These are phyloP conservation scores for Sinosuthora webbiana DNA, from an alignment of 2,113 vertebrate species.

Conservation along the genomic window DNA sequence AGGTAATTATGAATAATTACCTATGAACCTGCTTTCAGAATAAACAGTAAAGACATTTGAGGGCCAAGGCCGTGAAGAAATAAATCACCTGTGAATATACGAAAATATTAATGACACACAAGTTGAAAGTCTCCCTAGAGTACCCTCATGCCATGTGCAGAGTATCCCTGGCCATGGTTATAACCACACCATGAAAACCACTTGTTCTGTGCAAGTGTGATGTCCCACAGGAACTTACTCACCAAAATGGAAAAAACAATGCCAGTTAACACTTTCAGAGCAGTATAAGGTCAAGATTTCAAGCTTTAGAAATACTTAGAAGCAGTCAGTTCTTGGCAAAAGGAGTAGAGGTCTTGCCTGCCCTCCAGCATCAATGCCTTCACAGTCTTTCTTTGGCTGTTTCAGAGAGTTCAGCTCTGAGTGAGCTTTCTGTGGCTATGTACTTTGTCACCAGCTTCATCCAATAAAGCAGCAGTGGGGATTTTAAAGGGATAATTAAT, in stretches of 20 bases:
- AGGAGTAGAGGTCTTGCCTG: neutral
- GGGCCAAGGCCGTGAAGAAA: neutral
- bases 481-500: neutral
- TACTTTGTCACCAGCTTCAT: neutral
- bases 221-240: neutral
- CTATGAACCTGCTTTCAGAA: too few species aligned
- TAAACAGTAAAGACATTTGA: neutral
- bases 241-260: neutral
- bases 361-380: neutral
- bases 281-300: neutral
- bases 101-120: neutral
- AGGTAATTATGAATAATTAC: neutral
- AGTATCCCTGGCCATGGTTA: neutral
- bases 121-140: neutral
- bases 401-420: neutral
- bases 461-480: neutral
- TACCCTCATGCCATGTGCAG: neutral
- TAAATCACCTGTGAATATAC: neutral
- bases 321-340: neutral
- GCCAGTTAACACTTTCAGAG: neutral
- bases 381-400: neutral
- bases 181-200: neutral
- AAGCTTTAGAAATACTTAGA: neutral
- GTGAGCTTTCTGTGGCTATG: neutral
- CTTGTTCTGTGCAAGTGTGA: rapidly evolving